phyloP scores from a whole-genome alignment of 2,797 vertebrate genomes.

The Tympanoctomys barrerae region DNA sequence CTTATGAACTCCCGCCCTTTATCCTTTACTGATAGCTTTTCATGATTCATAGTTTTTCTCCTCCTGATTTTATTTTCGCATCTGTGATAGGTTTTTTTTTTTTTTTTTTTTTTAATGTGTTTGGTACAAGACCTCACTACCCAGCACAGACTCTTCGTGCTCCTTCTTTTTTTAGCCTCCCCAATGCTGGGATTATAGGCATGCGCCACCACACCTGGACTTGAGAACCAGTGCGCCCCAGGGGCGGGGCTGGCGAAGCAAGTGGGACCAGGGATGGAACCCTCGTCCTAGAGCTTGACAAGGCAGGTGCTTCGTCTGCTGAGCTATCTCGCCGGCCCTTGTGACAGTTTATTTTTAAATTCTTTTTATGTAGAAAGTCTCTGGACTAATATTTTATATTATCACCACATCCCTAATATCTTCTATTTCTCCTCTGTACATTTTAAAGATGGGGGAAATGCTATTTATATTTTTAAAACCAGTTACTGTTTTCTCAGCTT shows the following conservation, averaged over 20 bases:
- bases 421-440: neutral
- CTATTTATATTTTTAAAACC: neutral
- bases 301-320: no score
- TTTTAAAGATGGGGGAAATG: neutral
- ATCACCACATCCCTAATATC: neutral
- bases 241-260: no score
- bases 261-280: no score
- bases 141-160: no score
- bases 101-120: no score
- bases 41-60: neutral
- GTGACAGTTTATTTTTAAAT: neutral
- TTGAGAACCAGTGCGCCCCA: no score
- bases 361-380: slow-evolving; percentile 25
- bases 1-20: neutral
- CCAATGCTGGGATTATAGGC: no score
- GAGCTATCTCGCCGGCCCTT: no score
- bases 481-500: neutral
- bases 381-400: neutral
- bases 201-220: no score
- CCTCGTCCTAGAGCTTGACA: no score
- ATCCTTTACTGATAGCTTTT: neutral
- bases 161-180: no score
- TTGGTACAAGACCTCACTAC: no score
- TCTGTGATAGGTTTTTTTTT: neutral
- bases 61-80: neutral